Evolutionary conservation across 2,797 vertebrate species (phyloP), one percentile per base, ranked within the genome.

Genomic region (Cossypha niveicapilla): DNA sequence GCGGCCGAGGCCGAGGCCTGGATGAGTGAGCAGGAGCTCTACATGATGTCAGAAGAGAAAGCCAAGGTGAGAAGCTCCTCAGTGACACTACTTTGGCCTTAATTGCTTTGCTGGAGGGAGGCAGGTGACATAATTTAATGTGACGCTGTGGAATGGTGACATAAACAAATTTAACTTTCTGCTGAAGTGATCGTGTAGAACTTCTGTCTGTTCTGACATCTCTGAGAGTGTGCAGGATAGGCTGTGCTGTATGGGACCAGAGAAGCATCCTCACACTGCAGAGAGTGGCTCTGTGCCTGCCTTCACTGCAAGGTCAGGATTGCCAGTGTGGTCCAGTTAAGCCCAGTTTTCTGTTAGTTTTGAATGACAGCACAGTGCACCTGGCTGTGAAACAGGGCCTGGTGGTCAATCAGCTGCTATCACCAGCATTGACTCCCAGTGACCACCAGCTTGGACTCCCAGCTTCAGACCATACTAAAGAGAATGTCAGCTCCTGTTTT

Each of bases 41-140:
- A 99, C 96, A 99, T 99, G 99, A 99, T 99, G 99, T 99, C 99
- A 7, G 99, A 99, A 96, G 99, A 99, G 97, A 99, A 99, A 97
- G 99, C 99, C 93, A 99, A 99, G 99, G 99, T 99, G 94, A 96
- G 96, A 39, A 22, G 45, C 65, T 50, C 42, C n/a, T 12, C 58
- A 21, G 27, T 1, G 2, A 44, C 58, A 15, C 19, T 24, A 7
- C 34, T 47, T 70, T 51, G 54, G 45, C 17, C 42, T 34, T 68
- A 62, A 66, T n/a, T 56, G 67, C 41, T 76, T 48, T 35, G 41
- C 77, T 68, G 18, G 27, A 53, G 63, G 11, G n/a, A 35, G 23
- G 18, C 63, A 66, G 48, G 79, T 78, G 80, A 53, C 24, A 19
- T 68, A 3, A 87, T 83, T 56, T 25, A 39, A 13, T 54, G 6